A percentile compares a stretch with the other conserved stretches of the same genome.
These are phyloP conservation scores for Pipistrellus pipistrellus DNA, from an alignment of 2,797 vertebrate species.

Conservation along the genomic window DNA sequence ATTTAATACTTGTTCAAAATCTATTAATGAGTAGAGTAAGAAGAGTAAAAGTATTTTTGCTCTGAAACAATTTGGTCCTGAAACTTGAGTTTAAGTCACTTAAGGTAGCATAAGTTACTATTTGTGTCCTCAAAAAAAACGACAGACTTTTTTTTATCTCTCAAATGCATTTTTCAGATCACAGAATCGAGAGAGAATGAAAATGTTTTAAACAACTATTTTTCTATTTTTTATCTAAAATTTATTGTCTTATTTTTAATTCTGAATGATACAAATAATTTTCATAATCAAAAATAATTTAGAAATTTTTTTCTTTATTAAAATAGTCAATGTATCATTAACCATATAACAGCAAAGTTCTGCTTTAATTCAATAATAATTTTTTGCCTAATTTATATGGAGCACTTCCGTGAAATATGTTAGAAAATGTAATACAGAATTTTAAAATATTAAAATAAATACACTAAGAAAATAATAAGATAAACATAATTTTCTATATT, in stretches of 20 bases:
- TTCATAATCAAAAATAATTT: neutral
- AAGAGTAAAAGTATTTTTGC: neutral
- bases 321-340: neutral
- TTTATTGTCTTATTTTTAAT: neutral
- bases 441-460: conserved; percentile 37
- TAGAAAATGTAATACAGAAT: neutral
- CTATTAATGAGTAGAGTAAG: neutral
- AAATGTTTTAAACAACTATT: neutral
- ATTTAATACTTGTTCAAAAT: neutral
- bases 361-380: neutral
- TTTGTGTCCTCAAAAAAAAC: neutral
- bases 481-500: conserved; percentile 12
- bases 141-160: neutral
- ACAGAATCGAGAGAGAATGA: neutral
- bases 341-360: neutral
- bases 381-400: neutral
- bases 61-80: neutral
- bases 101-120: neutral
- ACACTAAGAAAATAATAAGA: neutral
- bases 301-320: neutral
- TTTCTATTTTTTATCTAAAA: neutral
- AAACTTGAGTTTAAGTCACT: neutral
- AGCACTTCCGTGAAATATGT: neutral
- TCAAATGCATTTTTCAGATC: neutral
- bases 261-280: conserved; percentile 1